Evolutionary conservation across 1,140 invertebrate genomes (phyloP).

Genomic region (Saccostrea glomerata): DNA sequence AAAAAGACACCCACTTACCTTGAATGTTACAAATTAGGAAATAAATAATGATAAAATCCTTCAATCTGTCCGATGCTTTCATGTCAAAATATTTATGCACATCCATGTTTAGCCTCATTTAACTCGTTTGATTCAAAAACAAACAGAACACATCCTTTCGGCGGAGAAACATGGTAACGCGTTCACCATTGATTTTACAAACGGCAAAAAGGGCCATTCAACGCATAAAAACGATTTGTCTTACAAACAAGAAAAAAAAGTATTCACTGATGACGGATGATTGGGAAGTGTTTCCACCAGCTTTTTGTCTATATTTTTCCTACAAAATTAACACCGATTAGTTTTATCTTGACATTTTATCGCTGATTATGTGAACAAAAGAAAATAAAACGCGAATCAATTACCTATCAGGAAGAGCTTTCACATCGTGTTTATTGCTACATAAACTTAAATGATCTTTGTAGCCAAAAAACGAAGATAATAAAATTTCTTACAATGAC

Average conservation of each 20-base stretch:
- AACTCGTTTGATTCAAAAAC: neutral
- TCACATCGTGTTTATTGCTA: neutral
- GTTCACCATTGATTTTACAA: neutral
- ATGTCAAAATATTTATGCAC: neutral
- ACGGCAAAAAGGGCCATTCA: neutral
- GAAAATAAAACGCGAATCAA: neutral
- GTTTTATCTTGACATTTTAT: neutral
- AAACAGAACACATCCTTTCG: neutral
- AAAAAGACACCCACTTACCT: neutral
- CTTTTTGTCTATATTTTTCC: neutral
- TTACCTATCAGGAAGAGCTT: neutral
- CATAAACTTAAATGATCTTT: neutral
- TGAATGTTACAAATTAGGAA: neutral
- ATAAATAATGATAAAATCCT: neutral
- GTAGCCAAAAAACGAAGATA: no score
- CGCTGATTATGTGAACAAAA: neutral
- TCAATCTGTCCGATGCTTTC: neutral
- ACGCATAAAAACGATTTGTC: neutral
- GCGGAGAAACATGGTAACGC: neutral
- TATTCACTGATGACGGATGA: neutral
- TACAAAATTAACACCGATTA: neutral
- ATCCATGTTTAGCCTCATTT: neutral
- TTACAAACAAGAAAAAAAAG: neutral
- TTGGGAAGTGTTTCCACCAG: neutral
- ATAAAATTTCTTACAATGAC: no score